Base-by-base conservation (phyloP, 2,113 vertebrate species). In the Gymnogyps californianus region DNA sequence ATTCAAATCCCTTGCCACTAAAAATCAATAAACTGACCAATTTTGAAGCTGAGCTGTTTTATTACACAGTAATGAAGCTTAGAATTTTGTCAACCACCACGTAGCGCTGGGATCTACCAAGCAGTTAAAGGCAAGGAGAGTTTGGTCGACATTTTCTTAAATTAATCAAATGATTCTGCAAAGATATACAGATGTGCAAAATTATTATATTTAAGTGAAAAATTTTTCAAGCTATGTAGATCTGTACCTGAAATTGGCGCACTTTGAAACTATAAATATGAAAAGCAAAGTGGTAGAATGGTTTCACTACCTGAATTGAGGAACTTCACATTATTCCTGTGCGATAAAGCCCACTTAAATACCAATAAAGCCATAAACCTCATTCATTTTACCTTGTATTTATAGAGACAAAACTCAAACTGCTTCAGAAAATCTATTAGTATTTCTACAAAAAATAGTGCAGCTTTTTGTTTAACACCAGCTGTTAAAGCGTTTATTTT, bases 21-120 rank as follows among this genome's bases (percentile, higher is more conserved):
- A 94, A 82, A 97, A 92, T 94, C 96, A 97, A 96, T 96, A 97
- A 96, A 87, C 47, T 96, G 94, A 93, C 95, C 58, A 25, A 52
- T 95, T 97, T 95, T 75, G 83, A 97, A 97, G 65, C 57, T 89
- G 76, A 97, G 83, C 31, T 87, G 34, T 62, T 97, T 94, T 78
- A 98, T 96, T 97, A 91, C 82, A 66, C n/a, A 74, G 59, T 90
- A 97, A 97, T 95, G 58, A 97, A 95, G 44, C 94, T 93, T 65
- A 96, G 83, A 95, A 92, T 96, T 97, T 94, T 94, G 80, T 89
- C 93, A 93, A 77, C 64, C 38, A 42, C 40, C 84, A 87, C 11
- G 9, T 31, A 94, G 57, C 21, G 7, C 44, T 89, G 79, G 82
- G 67, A 88, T 91, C 95, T 97, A 91, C 72, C 32, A 95, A 83